Evolutionary conservation across 1,140 invertebrate genomes (phyloP).

Genomic region (Neodiprion pinetum): DNA sequence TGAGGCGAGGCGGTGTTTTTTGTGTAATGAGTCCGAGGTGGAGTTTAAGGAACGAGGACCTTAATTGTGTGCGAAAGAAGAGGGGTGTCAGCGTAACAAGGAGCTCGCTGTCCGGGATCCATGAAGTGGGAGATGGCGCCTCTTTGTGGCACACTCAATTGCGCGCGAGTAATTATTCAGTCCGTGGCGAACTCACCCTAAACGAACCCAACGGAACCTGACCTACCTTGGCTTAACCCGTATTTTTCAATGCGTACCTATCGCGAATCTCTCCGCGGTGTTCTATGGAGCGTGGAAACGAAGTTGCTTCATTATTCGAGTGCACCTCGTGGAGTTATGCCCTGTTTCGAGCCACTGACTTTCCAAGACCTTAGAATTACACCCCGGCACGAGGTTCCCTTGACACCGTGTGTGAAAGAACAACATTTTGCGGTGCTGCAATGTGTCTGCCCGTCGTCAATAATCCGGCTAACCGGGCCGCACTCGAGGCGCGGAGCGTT

Average conservation of each 20-base stretch:
- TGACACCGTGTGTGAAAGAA: background rate
- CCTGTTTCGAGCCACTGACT: too few species aligned
- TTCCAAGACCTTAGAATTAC: too few species aligned
- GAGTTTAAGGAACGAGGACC: background rate
- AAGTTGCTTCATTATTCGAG: background rate
- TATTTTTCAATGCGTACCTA: background rate
- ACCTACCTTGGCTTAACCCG: background rate
- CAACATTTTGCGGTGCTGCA: background rate
- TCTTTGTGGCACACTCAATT: slow-evolving; percentile 31
- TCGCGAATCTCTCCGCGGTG: too few species aligned
- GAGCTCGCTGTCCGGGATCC: slow-evolving; percentile 10
- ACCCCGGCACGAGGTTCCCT: too few species aligned
- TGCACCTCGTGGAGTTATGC: background rate
- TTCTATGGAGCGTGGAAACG: too few species aligned
- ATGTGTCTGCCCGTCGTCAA: too few species aligned
- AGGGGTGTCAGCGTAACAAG: background rate
- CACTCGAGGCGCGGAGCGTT: too few species aligned
- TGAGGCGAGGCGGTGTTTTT: background rate
- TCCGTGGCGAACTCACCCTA: slow-evolving; percentile 24
- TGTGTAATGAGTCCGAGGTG: background rate
- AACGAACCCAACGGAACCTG: background rate
- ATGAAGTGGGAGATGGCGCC: slow-evolving; percentile 1
- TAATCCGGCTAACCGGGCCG: too few species aligned
- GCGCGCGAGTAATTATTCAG: slow-evolving; percentile 35
- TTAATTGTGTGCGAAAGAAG: slow-evolving; percentile 25